A percentile compares a stretch with the other conserved stretches of the same genome.
phyloP scores from a whole-genome alignment of 2,888 invertebrate species.

The Syritta pipiens region DNA sequence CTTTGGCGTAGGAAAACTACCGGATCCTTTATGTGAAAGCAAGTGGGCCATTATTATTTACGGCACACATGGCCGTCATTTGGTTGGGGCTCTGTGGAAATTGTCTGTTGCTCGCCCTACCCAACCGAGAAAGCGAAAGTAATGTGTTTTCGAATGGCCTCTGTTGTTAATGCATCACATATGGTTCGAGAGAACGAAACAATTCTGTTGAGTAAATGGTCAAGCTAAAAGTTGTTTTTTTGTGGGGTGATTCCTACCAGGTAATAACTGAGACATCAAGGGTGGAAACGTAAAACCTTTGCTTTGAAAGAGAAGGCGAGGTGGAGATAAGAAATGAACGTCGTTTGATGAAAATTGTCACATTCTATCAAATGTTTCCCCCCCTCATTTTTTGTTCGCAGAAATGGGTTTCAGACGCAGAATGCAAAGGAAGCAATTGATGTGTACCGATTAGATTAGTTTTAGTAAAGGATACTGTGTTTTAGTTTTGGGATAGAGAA shows the following conservation, averaged over 20 bases:
- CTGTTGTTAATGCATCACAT: constrained; percentile 66
- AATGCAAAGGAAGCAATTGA: no score
- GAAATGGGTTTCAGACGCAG: constrained; percentile 7
- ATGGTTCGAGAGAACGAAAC: constrained; percentile 52
- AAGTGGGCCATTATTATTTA: constrained; percentile 69
- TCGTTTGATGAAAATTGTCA: constrained; percentile 50
- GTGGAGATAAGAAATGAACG: constrained; percentile 16
- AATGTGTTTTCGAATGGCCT: constrained; percentile 58
- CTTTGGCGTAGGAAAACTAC: constrained; percentile 54
- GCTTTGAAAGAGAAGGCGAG: neutral
- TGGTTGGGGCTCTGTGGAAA: constrained; percentile 49
- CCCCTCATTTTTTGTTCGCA: constrained; percentile 2
- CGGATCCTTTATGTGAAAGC: constrained; percentile 64
- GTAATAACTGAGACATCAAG: constrained; percentile 53
- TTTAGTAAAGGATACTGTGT: no score
- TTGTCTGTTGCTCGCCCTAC: constrained; percentile 55
- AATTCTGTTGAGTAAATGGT: constrained; percentile 58
- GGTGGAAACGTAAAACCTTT: neutral
- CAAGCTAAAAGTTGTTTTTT: constrained; percentile 39
- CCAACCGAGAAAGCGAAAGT: constrained; percentile 57
- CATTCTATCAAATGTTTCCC: constrained; percentile 45
- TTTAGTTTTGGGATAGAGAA: no score
- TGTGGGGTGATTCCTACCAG: constrained; percentile 36
- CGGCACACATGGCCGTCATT: constrained; percentile 68
- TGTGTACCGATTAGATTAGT: no score